Percentiles rank a stretch among this genome's conserved stretches.
Evolutionary conservation across 2,113 vertebrate genomes (phyloP).

Genomic region (Brachypodius melanocephalos): DNA sequence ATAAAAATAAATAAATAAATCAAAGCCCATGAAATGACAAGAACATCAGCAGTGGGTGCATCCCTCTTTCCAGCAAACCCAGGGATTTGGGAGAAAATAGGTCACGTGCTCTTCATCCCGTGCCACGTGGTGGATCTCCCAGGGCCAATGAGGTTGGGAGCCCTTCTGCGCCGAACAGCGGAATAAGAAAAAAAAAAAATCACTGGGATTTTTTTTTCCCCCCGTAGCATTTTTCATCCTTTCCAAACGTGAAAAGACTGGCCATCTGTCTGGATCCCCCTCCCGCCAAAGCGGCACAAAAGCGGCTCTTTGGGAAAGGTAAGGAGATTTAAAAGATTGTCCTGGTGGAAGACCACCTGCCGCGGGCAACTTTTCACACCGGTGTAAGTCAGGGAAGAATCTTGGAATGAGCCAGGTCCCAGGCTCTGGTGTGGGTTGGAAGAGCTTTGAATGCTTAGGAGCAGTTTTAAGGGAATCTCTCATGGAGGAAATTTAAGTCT

Average conservation of each 20-base stretch:
- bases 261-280: slow-evolving; percentile 73
- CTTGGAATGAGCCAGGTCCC: not conserved
- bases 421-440: not conserved
- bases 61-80: slow-evolving; percentile 69
- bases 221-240: slow-evolving; percentile 76
- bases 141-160: slow-evolving; percentile 80
- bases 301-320: slow-evolving; percentile 71
- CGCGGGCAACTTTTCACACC: not conserved
- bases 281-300: slow-evolving; percentile 60
- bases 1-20: not conserved
- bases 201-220: slow-evolving; percentile 71
- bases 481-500: not conserved
- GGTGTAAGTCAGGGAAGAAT: not conserved
- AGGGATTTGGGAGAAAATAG: slow-evolving; percentile 77
- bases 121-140: slow-evolving; percentile 76
- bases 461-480: not conserved
- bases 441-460: slow-evolving; percentile 1
- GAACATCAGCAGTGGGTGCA: slow-evolving; percentile 45
- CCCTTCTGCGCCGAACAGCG: slow-evolving; percentile 53
- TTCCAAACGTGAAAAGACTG: slow-evolving; percentile 74
- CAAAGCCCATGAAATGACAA: slow-evolving; percentile 64
- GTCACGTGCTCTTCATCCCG: slow-evolving; percentile 75
- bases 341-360: slow-evolving; percentile 23
- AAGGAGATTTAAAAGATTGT: slow-evolving; percentile 60
- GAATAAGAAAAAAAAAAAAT: slow-evolving; percentile 56